Evolutionary conservation across 2,113 vertebrate species (phyloP).

Genomic region (Colius striatus): DNA sequence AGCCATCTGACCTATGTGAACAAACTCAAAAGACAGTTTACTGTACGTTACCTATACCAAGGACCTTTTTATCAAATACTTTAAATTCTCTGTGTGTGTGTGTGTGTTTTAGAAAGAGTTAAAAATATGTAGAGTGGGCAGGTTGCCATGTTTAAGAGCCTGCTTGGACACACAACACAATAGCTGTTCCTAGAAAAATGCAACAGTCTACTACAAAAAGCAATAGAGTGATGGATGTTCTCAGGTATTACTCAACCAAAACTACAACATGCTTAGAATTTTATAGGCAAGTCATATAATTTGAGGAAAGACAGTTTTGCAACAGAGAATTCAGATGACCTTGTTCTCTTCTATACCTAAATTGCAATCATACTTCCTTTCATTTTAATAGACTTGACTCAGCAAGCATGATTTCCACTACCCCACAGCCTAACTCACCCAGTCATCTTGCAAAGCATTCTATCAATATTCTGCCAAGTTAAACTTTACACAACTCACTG

Average conservation of each 20-base stretch:
- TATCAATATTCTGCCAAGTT: slow-evolving; percentile 14
- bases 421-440: not conserved
- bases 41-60: not conserved
- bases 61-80: not conserved
- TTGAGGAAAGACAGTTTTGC: not conserved
- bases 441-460: not conserved
- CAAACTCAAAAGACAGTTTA: slow-evolving; percentile 11
- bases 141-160: not conserved
- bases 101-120: not conserved
- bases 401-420: not conserved
- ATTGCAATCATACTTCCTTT: not conserved
- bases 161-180: not conserved
- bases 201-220: not conserved
- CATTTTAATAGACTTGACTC: not conserved
- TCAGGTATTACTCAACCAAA: not conserved
- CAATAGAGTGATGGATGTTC: not conserved
- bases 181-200: not conserved
- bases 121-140: not conserved
- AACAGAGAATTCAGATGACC: not conserved
- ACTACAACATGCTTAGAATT: not conserved
- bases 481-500: not conserved
- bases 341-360: not conserved
- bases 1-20: slow-evolving; percentile 50
- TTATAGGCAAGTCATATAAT: not conserved
- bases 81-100: not conserved